phyloP scores from a whole-genome alignment of 2,113 vertebrate species.

The Heterotilapia buettikoferi region DNA sequence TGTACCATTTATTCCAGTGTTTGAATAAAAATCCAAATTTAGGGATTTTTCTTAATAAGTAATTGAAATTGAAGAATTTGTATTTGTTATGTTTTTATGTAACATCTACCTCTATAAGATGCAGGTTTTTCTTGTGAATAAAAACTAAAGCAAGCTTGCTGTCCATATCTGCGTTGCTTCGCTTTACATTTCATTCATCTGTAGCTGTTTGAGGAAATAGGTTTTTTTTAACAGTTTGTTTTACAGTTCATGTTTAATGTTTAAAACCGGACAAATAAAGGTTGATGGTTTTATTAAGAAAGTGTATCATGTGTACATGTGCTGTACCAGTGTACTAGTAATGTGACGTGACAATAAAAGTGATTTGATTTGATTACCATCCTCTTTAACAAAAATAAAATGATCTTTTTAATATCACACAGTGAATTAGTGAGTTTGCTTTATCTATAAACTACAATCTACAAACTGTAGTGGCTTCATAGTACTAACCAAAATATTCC shows the following conservation, averaged over 20 bases:
- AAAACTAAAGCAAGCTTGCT: too few species aligned
- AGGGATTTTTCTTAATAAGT: background rate
- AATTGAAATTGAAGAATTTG: fast-evolving
- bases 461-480: fast-evolving
- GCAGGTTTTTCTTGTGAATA: background rate
- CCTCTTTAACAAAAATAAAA: background rate
- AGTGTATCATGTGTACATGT: background rate
- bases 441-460: fast-evolving
- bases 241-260: background rate
- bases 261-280: background rate
- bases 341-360: background rate
- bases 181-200: background rate
- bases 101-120: background rate
- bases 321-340: background rate
- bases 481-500: background rate
- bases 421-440: fast-evolving
- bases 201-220: background rate
- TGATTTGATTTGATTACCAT: background rate
- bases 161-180: background rate
- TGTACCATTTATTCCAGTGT: background rate
- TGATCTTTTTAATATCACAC: fast-evolving
- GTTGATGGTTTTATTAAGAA: background rate
- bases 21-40: background rate
- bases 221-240: background rate
- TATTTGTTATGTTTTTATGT: fast-evolving